Evolutionary conservation across 2,113 vertebrate genomes (phyloP).

Genomic region (Thunnus thynnus): DNA sequence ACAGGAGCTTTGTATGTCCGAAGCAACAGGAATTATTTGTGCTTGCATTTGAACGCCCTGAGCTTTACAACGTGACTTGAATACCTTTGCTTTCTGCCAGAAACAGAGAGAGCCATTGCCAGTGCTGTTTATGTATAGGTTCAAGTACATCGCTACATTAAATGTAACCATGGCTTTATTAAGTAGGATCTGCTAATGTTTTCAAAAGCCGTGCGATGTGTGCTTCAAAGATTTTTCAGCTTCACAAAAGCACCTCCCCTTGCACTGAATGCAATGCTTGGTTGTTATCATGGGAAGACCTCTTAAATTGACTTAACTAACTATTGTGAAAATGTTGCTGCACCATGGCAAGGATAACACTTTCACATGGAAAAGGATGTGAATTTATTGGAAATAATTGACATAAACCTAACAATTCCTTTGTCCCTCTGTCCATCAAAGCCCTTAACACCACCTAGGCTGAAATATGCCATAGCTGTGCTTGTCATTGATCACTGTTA

Average conservation of each 20-base stretch:
- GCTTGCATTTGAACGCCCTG: background rate
- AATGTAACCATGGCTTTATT: too few relatives aligned
- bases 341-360: background rate
- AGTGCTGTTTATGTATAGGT: slow-evolving; percentile 3
- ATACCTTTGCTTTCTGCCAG: background rate
- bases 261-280: background rate
- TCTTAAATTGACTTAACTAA: background rate
- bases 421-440: too few relatives aligned
- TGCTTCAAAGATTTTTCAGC: background rate
- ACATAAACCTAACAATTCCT: background rate
- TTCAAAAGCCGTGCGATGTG: background rate
- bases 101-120: background rate
- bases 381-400: background rate
- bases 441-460: too few relatives aligned
- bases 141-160: background rate
- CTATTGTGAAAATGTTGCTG: background rate
- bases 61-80: background rate
- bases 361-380: background rate
- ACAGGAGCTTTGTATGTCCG: background rate
- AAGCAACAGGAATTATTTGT: background rate
- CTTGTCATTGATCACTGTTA: too few relatives aligned
- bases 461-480: too few relatives aligned
- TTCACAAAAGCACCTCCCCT: background rate
- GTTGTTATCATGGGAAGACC: background rate
- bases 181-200: background rate